A percentile compares a stretch with the other conserved stretches of the same genome.
Evolutionary conservation across 2,797 vertebrate genomes (phyloP).

Genomic region (Anabas testudineus): DNA sequence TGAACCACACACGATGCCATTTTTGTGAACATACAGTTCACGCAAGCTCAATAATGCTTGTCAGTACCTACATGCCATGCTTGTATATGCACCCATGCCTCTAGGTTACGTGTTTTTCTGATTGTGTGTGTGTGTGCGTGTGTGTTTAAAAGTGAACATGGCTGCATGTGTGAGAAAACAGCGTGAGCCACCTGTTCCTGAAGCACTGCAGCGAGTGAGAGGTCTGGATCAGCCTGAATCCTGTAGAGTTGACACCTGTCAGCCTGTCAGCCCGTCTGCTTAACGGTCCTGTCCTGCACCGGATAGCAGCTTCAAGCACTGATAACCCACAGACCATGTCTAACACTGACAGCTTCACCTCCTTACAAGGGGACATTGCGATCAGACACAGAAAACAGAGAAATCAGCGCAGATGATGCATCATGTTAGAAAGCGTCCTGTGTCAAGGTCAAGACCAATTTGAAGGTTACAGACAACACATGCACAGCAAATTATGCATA

Average conservation of each 20-base stretch:
- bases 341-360: conserved; percentile 53
- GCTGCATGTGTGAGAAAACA: conserved; percentile 42
- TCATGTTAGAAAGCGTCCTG: not conserved
- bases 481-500: no score
- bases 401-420: not conserved
- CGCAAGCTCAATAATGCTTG: not conserved
- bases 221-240: conserved; percentile 57
- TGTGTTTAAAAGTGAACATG: conserved; percentile 3
- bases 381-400: conserved; percentile 52
- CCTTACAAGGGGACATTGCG: conserved; percentile 34
- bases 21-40: not conserved
- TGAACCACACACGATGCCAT: not conserved
- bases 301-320: conserved; percentile 51
- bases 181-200: conserved; percentile 69
- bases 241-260: conserved; percentile 69
- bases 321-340: conserved; percentile 58
- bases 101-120: not conserved
- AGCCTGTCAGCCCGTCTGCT: conserved; percentile 63
- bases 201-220: conserved; percentile 43
- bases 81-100: not conserved
- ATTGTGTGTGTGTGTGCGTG: conserved; percentile 16
- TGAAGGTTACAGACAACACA: not conserved
- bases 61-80: not conserved
- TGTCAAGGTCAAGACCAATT: not conserved
- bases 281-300: conserved; percentile 52